These are phyloP conservation scores for Oopsacas minuta DNA, from an alignment of 37 sponge, comb jelly and placozoan species.

Conservation along the genomic window DNA sequence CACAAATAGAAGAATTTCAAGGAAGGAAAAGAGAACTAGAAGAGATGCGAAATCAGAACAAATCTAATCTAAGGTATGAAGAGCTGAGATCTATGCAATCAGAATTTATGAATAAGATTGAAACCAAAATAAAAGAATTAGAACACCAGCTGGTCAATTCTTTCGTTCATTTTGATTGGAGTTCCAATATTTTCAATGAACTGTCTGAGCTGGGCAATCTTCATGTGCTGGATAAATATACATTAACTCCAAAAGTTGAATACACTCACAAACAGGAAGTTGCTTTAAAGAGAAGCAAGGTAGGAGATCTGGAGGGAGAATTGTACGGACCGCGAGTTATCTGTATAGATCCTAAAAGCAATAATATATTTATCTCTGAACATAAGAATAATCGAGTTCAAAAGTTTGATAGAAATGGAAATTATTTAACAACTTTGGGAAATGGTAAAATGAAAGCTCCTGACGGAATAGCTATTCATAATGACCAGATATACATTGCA, in stretches of 20 bases:
- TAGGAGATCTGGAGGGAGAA: not conserved
- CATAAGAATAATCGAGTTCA: not conserved
- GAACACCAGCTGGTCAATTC: not conserved
- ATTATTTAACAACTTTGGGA: not conserved
- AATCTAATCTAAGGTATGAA: not conserved
- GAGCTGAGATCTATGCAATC: not conserved
- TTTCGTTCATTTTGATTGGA: slow-evolving; percentile 2
- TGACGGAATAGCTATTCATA: not conserved
- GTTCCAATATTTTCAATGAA: not conserved
- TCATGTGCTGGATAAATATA: not conserved
- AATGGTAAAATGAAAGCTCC: not conserved
- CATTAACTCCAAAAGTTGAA: not conserved
- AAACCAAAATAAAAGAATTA: not conserved
- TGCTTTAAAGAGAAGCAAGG: not conserved
- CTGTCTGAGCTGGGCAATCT: not conserved
- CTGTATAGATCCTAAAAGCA: not conserved
- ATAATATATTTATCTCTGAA: not conserved
- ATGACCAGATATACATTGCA: not conserved
- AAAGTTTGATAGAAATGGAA: not conserved
- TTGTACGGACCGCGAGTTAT: not conserved
- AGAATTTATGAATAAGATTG: not conserved
- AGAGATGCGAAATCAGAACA: slow-evolving; percentile 1
- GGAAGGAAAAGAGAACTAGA: not conserved
- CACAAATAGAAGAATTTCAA: not conserved
- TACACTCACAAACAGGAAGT: not conserved